phyloP scores from a whole-genome alignment of 2,888 invertebrate genomes.

The Habroteleia sp. region DNA sequence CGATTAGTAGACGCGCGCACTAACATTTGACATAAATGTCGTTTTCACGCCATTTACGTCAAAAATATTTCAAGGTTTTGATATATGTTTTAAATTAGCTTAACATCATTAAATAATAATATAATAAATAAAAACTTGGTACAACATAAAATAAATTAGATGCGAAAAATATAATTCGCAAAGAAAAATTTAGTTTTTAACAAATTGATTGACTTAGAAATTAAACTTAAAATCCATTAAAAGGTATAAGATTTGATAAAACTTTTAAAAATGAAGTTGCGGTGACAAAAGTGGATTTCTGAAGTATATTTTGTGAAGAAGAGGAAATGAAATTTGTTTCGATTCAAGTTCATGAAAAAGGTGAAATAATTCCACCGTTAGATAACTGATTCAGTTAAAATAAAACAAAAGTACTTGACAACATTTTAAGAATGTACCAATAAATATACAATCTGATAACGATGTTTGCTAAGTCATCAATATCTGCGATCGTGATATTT shows the following conservation, averaged over 20 bases:
- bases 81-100: no score
- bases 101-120: no score
- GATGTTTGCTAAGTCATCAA: slow-evolving; percentile 56
- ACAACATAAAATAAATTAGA: no score
- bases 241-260: not conserved
- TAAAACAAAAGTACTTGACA: slow-evolving; percentile 33
- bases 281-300: slow-evolving; percentile 5
- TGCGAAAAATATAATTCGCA: no score
- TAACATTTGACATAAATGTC: no score
- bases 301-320: slow-evolving; percentile 12
- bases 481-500: slow-evolving; percentile 37
- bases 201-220: not conserved
- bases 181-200: not conserved
- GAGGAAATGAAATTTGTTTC: slow-evolving; percentile 35
- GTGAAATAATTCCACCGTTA: slow-evolving; percentile 30
- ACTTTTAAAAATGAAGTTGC: not conserved
- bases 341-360: slow-evolving; percentile 8
- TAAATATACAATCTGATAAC: slow-evolving; percentile 39
- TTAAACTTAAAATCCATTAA: not conserved
- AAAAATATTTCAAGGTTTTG: no score
- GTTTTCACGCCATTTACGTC: no score
- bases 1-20: slow-evolving; percentile 22
- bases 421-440: slow-evolving; percentile 41
- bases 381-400: slow-evolving; percentile 40
- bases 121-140: no score